Base-by-base conservation (phyloP, 2,888 invertebrate genomes). In the Lottia scabra region DNA sequence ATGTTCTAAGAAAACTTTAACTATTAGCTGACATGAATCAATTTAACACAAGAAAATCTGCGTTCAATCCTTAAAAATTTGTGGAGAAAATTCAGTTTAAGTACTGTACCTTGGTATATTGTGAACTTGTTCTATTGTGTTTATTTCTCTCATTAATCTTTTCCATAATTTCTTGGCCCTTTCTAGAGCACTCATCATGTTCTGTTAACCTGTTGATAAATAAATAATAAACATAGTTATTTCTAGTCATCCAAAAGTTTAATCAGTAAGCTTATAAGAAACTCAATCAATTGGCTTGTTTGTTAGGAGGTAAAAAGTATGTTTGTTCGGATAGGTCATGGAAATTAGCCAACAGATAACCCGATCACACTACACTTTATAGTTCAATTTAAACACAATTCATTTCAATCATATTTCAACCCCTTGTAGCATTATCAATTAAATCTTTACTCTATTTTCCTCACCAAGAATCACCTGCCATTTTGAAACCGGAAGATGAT, bases 111-210 rank as follows among this genome's bases (percentile, higher is more conserved):
- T 87, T 85, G 44, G 84, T 85, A 72, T 84, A 85, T 19, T 78
- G 75, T 19, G 81, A 80, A 69, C 85, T 85, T 6, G 84, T 84
- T 66, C 86, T 78, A 63, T 80, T 80, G 68, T 85, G 80, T 71
- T 84, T 84, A 68, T 85, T 85, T 71, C 86, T 80, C 62, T 87
- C 85, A 73, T 84, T 86, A 23, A 87, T 82, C 66, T 82, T 80
- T 56, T 81, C 83, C 83, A 85, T 83, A 23, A 87, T 81, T 27
- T 84, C 81, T 76, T 85, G 85, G 43, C 83, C 84, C 67, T 85
- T 73, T 38, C 78, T 75, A 74, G 82, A 72, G 74, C 85, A 85
- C 68, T 74, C 71, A 30, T 87, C 87, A 80, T 85, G 81, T 10
- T 85, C 83, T 4, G 66, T 75, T 56, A 86, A 75, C 87, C 87